A percentile compares a stretch with the other conserved stretches of the same genome.
These are phyloP conservation scores for Styela plicata DNA, from an alignment of 23 tunicate species.

Conservation along the genomic window DNA sequence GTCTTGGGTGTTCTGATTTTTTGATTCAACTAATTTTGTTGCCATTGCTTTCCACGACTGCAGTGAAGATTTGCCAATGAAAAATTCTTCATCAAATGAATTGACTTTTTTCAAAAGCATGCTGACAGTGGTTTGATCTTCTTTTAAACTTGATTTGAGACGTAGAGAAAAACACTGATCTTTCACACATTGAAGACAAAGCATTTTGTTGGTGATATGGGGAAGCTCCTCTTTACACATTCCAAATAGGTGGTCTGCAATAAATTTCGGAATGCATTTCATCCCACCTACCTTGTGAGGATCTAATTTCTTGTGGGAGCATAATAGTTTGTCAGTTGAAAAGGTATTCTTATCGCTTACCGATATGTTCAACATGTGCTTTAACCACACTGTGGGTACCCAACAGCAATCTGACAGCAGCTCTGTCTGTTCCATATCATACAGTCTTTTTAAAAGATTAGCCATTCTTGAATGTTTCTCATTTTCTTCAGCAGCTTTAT, in stretches of 20 bases:
- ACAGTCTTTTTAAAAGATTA: background rate
- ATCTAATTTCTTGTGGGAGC: slow-evolving; percentile 59
- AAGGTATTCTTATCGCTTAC: background rate
- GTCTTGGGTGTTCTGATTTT: background rate
- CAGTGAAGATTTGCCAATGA: slow-evolving; percentile 56
- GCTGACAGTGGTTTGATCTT: slow-evolving; percentile 34
- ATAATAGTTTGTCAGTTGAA: slow-evolving; percentile 24
- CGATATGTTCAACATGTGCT: slow-evolving; percentile 32
- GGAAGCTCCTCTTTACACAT: slow-evolving; percentile 1
- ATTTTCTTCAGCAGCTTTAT: slow-evolving; percentile 23
- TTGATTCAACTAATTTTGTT: slow-evolving; percentile 11
- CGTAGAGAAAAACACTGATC: slow-evolving; percentile 46
- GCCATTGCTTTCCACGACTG: slow-evolving; percentile 64
- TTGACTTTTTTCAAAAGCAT: slow-evolving; percentile 22
- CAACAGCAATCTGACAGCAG: slow-evolving; percentile 23
- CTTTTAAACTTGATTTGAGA: slow-evolving; percentile 20
- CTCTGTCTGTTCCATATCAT: slow-evolving; percentile 5
- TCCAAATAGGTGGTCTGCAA: slow-evolving; percentile 38
- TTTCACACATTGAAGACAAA: slow-evolving; percentile 63
- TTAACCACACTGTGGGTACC: slow-evolving; percentile 50
- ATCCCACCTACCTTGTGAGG: slow-evolving; percentile 24
- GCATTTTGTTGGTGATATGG: slow-evolving; percentile 1
- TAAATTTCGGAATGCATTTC: slow-evolving; percentile 55
- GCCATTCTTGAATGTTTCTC: background rate
- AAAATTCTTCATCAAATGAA: slow-evolving; percentile 17